Conservation (phyloP, 1,140 invertebrate genomes). For the Harlomillsia oculata region DNA sequence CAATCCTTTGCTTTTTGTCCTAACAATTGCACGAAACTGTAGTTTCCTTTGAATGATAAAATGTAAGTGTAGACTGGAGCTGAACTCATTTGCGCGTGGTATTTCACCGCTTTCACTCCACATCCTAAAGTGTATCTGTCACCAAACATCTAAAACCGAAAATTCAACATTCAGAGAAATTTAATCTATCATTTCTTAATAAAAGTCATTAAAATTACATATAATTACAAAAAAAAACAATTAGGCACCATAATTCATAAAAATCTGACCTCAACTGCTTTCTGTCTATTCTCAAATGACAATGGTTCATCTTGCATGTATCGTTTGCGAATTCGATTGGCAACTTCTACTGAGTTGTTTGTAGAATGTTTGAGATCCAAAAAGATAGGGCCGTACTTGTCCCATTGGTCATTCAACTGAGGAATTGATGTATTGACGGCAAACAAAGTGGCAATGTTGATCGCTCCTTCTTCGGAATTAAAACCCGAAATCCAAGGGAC, state of each 20-base stretch:
- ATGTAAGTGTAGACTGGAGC: conserved; percentile 28
- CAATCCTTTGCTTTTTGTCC: conserved; percentile 33
- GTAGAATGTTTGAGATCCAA: conserved; percentile 20
- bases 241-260: background rate
- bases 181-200: background rate
- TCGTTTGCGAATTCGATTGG: conserved; percentile 8
- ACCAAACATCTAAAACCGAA: conserved; percentile 25
- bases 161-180: background rate
- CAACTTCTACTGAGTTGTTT: background rate
- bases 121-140: conserved; percentile 30
- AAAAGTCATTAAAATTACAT: background rate
- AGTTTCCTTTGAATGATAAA: conserved; percentile 22
- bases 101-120: conserved; percentile 23
- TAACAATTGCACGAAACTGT: conserved; percentile 26
- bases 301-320: conserved; percentile 25
- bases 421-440: background rate
- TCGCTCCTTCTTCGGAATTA: conserved; percentile 23
- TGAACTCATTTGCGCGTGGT: conserved; percentile 21
- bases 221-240: background rate
- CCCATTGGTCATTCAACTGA: conserved; percentile 30
- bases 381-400: conserved; percentile 24
- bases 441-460: conserved; percentile 29
- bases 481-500: conserved; percentile 28
- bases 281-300: conserved; percentile 20
- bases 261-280: conserved; percentile 16